Conservation (phyloP, 2,797 vertebrate species). For the Catharus ustulatus region DNA sequence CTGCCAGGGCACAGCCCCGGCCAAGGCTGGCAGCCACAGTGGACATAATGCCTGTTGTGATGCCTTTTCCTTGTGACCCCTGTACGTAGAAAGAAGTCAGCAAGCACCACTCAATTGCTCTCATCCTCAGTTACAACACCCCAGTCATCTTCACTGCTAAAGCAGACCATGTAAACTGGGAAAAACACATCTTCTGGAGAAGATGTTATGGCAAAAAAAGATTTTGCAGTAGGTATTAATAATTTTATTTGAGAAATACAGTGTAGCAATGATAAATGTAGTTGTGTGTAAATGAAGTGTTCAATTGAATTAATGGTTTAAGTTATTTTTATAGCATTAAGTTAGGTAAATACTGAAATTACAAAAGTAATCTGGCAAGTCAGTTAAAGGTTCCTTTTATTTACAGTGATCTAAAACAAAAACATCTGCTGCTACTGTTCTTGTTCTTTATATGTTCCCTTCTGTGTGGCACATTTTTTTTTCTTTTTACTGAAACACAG, state of each 20-base stretch:
- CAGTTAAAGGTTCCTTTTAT: neutral
- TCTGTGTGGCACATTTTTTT: neutral
- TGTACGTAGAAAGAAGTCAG: neutral
- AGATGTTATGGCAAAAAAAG: neutral
- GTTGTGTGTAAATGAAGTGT: neutral
- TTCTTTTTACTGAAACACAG: neutral
- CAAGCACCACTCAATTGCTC: neutral
- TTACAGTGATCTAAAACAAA: neutral
- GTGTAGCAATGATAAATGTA: neutral
- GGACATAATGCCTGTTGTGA: neutral
- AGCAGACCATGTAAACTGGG: neutral
- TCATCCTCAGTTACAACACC: neutral
- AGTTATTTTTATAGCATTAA: neutral
- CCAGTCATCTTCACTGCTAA: neutral
- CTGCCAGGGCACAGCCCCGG: neutral
- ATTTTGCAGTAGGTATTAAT: neutral
- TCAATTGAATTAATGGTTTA: neutral
- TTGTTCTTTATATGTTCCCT: neutral
- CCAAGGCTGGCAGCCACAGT: neutral
- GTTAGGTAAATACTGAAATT: neutral
- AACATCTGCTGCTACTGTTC: neutral
- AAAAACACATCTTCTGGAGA: neutral
- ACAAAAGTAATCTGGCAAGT: neutral
- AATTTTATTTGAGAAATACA: neutral
- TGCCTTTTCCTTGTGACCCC: neutral